Conservation (phyloP, 2,113 vertebrate genomes). For the Danio rerio region DNA sequence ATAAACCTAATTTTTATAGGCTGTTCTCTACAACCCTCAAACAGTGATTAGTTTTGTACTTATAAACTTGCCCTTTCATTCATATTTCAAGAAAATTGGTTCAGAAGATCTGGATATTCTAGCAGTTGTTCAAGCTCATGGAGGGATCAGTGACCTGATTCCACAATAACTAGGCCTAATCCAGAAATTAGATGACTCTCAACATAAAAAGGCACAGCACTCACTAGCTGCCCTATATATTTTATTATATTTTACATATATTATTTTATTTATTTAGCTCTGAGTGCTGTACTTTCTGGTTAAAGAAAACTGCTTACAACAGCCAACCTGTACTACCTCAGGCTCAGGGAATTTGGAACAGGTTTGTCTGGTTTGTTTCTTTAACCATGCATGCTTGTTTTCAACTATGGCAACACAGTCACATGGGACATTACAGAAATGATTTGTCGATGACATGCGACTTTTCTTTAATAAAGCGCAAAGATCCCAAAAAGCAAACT, state of each 20-base stretch:
- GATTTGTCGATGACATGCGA: neutral
- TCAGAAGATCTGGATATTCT: too few relatives aligned
- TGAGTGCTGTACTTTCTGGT: neutral
- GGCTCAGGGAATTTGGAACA: neutral
- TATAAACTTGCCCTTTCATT: neutral
- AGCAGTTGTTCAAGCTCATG: too few relatives aligned
- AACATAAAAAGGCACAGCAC: neutral
- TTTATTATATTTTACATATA: neutral
- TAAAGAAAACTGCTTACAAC: neutral
- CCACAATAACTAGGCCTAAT: constrained; percentile 14
- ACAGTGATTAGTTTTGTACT: too few relatives aligned
- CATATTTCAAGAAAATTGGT: too few relatives aligned
- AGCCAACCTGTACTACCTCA: neutral
- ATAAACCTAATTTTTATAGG: too few relatives aligned
- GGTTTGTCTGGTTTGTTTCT: neutral
- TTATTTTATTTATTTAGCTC: neutral
- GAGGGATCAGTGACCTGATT: neutral
- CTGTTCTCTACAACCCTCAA: too few relatives aligned
- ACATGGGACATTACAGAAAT: neutral
- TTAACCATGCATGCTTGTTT: neutral
- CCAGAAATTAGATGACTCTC: neutral
- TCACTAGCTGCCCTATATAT: neutral
- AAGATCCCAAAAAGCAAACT: neutral
- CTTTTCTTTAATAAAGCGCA: neutral
- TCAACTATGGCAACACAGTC: neutral